A percentile compares a stretch with the other conserved stretches of the same genome.
Evolutionary conservation across 2,888 invertebrate species (phyloP).

Genomic region (Leucophora obtusa): DNA sequence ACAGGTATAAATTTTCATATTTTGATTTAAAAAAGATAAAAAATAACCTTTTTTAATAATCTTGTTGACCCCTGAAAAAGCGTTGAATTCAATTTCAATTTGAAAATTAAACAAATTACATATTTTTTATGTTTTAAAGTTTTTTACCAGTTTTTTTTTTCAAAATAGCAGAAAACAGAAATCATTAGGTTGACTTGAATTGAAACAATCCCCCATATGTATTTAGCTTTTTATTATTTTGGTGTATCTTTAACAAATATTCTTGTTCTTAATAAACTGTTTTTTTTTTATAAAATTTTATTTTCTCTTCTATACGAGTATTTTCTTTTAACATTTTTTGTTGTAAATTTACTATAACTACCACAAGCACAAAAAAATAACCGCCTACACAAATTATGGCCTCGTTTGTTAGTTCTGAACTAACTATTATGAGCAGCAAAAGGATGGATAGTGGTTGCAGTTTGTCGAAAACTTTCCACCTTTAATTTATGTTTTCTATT

Average conservation of each 20-base stretch:
- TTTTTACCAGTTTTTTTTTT: too few relatives aligned
- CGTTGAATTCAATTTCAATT: too few relatives aligned
- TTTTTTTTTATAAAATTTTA: neutral
- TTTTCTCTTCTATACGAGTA: neutral
- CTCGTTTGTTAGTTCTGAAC: conserved; percentile 42
- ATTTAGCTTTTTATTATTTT: neutral
- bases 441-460: conserved; percentile 7
- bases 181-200: too few relatives aligned
- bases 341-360: conserved; percentile 4
- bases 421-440: conserved; percentile 39
- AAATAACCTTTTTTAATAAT: too few relatives aligned
- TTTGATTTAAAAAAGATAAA: too few relatives aligned
- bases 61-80: too few relatives aligned
- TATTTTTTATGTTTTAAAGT: too few relatives aligned
- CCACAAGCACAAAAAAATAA: conserved; percentile 1
- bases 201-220: too few relatives aligned
- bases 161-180: too few relatives aligned
- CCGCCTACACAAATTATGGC: conserved; percentile 31
- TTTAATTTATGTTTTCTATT: conserved; percentile 22
- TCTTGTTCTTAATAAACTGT: neutral
- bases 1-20: too few relatives aligned
- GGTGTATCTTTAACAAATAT: neutral
- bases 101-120: too few relatives aligned
- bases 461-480: neutral
- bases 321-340: neutral